Evolutionary conservation across 2,113 vertebrate species (phyloP).

Genomic region (Theristicus caerulescens): DNA sequence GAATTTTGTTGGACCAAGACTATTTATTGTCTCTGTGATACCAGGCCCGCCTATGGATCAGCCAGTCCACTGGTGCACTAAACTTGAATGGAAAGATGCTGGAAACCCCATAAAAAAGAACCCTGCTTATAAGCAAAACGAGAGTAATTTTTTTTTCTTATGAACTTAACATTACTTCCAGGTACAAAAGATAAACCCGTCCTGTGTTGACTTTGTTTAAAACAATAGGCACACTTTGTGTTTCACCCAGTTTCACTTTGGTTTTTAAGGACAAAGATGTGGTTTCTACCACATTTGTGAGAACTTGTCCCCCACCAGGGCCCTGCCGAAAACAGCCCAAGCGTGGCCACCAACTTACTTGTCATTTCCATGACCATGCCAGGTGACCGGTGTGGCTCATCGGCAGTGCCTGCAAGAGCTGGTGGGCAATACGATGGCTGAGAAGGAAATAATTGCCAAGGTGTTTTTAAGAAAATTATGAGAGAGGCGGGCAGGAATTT

Average conservation of each 20-base stretch:
- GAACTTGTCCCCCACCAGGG: background rate
- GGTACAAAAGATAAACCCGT: background rate
- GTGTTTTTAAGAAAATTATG: background rate
- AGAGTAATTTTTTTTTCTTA: background rate
- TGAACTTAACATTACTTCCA: background rate
- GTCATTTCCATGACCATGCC: background rate
- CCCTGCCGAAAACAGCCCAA: background rate
- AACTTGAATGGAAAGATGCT: background rate
- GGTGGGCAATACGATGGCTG: background rate
- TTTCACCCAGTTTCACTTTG: background rate
- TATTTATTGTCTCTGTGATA: background rate
- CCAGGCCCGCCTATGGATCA: background rate
- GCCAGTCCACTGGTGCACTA: background rate
- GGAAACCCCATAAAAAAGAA: background rate
- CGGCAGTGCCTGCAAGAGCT: background rate
- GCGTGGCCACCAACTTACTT: fast-evolving
- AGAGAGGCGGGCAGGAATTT: background rate
- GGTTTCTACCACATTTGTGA: background rate
- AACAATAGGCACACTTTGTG: background rate
- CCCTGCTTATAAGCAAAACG: background rate
- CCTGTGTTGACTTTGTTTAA: background rate
- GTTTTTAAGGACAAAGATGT: background rate
- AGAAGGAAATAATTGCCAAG: background rate
- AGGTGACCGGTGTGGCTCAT: background rate
- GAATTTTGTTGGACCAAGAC: background rate